These are phyloP conservation scores for Ascidia mentula DNA, from an alignment of 23 tunicate species.

Conservation along the genomic window DNA sequence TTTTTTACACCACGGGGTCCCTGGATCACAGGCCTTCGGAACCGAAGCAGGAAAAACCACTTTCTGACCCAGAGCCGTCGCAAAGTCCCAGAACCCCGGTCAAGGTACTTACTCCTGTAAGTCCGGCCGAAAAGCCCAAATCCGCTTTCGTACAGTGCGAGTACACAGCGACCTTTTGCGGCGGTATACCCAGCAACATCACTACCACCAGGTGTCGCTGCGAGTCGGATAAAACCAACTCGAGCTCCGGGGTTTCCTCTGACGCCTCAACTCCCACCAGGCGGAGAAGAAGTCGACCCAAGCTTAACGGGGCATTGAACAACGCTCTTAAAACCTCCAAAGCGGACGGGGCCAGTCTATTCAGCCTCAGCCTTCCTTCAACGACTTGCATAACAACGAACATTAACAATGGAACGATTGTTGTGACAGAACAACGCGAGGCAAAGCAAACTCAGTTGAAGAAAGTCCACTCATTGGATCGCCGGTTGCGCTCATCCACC, in stretches of 20 bases:
- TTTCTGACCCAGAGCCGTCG: background rate
- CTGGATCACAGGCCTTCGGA: background rate
- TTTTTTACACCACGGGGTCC: background rate
- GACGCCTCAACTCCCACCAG: background rate
- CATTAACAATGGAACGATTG: background rate
- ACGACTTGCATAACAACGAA: background rate
- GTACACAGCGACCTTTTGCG: conserved; percentile 6
- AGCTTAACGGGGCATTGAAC: background rate
- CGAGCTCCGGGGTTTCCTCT: background rate
- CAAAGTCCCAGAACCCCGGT: background rate
- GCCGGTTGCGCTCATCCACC: conserved; percentile 3
- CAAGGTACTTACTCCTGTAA: background rate
- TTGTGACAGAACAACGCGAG: background rate
- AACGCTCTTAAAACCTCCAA: background rate
- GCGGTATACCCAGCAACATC: background rate
- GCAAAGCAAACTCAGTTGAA: background rate
- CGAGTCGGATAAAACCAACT: background rate
- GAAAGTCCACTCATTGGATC: background rate
- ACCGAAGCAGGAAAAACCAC: background rate
- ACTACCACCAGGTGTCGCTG: background rate
- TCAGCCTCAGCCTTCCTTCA: conserved; percentile 11
- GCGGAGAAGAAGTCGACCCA: background rate
- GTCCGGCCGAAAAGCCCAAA: background rate
- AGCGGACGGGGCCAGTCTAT: conserved; percentile 14
- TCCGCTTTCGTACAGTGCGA: background rate